phyloP scores from a whole-genome alignment of 2,888 invertebrate genomes.

The Phaedon cochleariae region DNA sequence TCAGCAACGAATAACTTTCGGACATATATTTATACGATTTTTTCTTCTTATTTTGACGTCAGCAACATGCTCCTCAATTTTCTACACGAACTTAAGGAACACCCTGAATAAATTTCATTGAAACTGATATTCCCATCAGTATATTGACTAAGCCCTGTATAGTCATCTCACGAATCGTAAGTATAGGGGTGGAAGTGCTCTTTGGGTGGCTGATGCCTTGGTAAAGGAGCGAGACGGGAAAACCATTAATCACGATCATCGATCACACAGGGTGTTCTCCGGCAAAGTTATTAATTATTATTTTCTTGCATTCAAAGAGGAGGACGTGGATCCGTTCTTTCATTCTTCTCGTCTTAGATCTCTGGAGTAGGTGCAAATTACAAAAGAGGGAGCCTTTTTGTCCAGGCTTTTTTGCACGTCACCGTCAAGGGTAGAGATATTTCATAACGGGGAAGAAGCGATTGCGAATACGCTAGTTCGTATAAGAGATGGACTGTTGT shows the following conservation, averaged over 20 bases:
- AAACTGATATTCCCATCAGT: no score
- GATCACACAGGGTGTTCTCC: constrained; percentile 52
- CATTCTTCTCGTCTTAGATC: constrained; percentile 43
- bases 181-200: background rate
- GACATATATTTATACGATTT: no score
- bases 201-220: no score
- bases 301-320: constrained; percentile 53
- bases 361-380: constrained; percentile 54
- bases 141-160: no score
- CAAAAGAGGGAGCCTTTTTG: constrained; percentile 52
- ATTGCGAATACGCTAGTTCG: background rate
- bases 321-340: background rate
- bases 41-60: no score
- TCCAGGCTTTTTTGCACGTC: constrained; percentile 39
- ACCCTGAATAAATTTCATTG: no score
- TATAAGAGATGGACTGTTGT: background rate
- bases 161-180: no score
- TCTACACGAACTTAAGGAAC: no score
- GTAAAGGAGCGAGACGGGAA: background rate
- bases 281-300: constrained; percentile 59
- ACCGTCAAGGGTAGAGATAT: background rate
- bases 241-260: constrained; percentile 60
- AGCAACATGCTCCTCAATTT: no score
- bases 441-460: background rate
- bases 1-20: no score